These are phyloP conservation scores for Gymnosoma rotundatum DNA, from an alignment of 2,888 invertebrate genomes.

Conservation along the genomic window DNA sequence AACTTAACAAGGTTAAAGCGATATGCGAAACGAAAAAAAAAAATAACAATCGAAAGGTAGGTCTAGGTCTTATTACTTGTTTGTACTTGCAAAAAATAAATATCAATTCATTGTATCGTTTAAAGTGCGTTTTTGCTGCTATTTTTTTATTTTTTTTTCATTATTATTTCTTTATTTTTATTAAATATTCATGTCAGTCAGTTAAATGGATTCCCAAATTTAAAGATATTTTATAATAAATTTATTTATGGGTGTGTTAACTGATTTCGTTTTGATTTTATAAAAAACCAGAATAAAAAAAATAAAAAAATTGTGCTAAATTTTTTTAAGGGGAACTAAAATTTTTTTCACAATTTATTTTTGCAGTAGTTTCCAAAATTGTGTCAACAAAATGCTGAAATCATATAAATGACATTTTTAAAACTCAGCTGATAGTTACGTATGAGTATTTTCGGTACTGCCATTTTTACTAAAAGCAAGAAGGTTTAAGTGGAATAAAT, in stretches of 20 bases:
- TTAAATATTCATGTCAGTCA: constrained; percentile 54
- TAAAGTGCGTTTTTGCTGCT: constrained; percentile 58
- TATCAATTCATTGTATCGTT: constrained; percentile 60
- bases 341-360: no score
- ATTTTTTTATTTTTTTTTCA: constrained; percentile 14
- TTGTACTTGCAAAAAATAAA: constrained; percentile 65
- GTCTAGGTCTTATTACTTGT: constrained; percentile 70
- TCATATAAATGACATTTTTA: no score
- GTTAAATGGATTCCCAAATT: constrained; percentile 56
- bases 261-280: constrained; percentile 28
- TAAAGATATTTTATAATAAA: neutral
- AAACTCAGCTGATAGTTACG: no score
- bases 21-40: constrained; percentile 52
- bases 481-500: no score
- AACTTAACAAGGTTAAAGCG: constrained; percentile 59
- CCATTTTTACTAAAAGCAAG: no score
- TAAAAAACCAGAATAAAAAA: neutral
- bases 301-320: no score
- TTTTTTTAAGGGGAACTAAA: no score
- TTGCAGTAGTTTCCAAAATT: no score
- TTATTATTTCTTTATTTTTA: constrained; percentile 19
- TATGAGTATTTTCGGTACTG: no score
- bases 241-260: constrained; percentile 49
- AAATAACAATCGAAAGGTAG: constrained; percentile 65
- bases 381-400: no score